Evolutionary conservation across 2,113 vertebrate genomes (phyloP).

Genomic region (Scomber colias): DNA sequence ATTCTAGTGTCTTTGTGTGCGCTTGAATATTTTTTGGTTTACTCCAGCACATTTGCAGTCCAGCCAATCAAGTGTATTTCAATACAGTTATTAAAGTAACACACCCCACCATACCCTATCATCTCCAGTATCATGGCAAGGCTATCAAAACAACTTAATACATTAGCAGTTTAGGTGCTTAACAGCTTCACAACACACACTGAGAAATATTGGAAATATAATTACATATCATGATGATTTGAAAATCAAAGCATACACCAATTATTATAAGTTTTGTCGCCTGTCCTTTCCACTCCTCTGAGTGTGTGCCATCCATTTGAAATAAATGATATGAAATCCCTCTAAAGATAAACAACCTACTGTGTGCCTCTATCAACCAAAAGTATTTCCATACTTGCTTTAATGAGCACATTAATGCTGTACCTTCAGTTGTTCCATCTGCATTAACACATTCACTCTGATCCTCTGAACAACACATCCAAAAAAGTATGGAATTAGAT

Average conservation of each 20-base stretch:
- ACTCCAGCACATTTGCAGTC: neutral
- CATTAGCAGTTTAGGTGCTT: constrained; percentile 35
- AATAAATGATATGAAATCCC: constrained; percentile 19
- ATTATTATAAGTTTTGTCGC: constrained; percentile 22
- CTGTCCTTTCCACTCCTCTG: constrained; percentile 3
- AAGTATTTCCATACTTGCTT: constrained; percentile 26
- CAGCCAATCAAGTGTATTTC: constrained; percentile 5
- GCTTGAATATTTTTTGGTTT: too few species aligned
- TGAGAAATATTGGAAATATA: constrained; percentile 41
- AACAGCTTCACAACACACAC: constrained; percentile 22
- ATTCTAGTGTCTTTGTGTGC: too few species aligned
- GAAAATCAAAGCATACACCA: constrained; percentile 32
- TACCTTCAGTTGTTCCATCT: constrained; percentile 7
- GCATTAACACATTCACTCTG: neutral
- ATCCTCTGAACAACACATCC: neutral
- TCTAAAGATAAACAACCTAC: constrained; percentile 24
- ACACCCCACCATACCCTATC: constrained; percentile 25
- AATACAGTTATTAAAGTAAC: constrained; percentile 1
- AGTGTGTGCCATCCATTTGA: constrained; percentile 10
- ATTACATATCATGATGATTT: constrained; percentile 45
- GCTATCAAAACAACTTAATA: constrained; percentile 36
- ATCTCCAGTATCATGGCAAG: constrained; percentile 12
- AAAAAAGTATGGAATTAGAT: neutral
- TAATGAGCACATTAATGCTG: constrained; percentile 17
- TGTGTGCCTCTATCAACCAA: constrained; percentile 30